Evolutionary conservation across 2,888 invertebrate genomes (phyloP).

Genomic region (Nemapogon koenigi): DNA sequence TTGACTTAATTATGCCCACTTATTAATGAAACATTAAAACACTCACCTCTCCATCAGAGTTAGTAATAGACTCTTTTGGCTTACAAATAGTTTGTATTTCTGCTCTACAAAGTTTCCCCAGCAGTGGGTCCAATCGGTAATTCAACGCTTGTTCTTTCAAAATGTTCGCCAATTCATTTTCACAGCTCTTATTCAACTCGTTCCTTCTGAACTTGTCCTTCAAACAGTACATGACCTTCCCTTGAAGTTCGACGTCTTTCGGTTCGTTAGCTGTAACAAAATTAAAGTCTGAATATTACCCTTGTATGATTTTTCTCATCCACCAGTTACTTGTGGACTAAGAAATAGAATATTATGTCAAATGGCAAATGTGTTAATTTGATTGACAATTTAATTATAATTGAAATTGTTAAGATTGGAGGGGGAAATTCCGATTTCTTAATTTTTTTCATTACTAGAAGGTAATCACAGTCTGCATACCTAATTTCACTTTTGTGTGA

Average conservation of each 20-base stretch:
- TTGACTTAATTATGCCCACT: too few species aligned
- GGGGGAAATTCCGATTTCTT: too few species aligned
- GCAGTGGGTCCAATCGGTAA: constrained; percentile 86
- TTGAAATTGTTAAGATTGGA: too few species aligned
- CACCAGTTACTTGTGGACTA: too few species aligned
- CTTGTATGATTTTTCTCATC: too few species aligned
- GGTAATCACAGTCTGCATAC: too few species aligned
- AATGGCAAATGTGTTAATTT: too few species aligned
- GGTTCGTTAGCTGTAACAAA: constrained; percentile 47
- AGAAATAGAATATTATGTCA: too few species aligned
- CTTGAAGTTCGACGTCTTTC: constrained; percentile 78
- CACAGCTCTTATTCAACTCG: constrained; percentile 77
- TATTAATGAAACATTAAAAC: too few species aligned
- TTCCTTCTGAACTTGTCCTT: constrained; percentile 80
- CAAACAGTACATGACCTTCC: constrained; percentile 82
- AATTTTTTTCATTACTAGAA: too few species aligned
- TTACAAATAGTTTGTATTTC: constrained; percentile 73
- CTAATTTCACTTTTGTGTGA: too few species aligned
- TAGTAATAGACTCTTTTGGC: constrained; percentile 45
- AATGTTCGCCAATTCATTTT: constrained; percentile 81
- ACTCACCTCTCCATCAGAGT: constrained; percentile 51
- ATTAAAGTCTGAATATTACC: background rate
- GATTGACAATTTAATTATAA: too few species aligned
- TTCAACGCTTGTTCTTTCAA: constrained; percentile 90
- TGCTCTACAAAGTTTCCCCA: constrained; percentile 81